phyloP scores from a whole-genome alignment of 2,888 invertebrate species.

The Epicampocera succincta region DNA sequence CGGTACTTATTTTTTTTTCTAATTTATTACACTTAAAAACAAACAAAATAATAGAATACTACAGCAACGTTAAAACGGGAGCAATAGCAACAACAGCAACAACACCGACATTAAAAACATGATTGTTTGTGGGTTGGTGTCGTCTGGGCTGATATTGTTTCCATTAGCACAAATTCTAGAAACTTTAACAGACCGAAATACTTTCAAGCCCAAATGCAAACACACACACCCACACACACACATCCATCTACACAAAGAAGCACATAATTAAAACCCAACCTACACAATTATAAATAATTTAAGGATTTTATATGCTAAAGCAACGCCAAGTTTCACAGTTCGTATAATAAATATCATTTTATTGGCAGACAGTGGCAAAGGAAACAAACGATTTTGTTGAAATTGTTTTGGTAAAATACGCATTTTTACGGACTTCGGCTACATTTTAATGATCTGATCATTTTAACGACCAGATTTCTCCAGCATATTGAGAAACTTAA shows the following conservation, averaged over 20 bases:
- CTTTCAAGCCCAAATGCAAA: too few relatives aligned
- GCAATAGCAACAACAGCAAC: conserved; percentile 20
- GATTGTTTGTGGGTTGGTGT: conserved; percentile 60
- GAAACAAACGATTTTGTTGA: neutral
- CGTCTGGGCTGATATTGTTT: conserved; percentile 49
- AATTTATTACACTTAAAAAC: conserved; percentile 53
- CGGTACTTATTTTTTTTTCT: conserved; percentile 35
- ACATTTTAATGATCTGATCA: too few relatives aligned
- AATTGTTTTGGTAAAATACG: too few relatives aligned
- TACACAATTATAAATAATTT: conserved; percentile 59
- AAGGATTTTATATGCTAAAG: conserved; percentile 36
- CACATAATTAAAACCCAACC: conserved; percentile 39
- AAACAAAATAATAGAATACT: conserved; percentile 20
- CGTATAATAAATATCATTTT: conserved; percentile 38
- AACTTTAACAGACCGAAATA: conserved; percentile 9
- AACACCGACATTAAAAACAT: conserved; percentile 36
- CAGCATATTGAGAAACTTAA: too few relatives aligned
- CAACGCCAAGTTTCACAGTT: conserved; percentile 23
- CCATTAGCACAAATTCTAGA: conserved; percentile 16
- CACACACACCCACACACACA: neutral
- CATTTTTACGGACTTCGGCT: too few relatives aligned
- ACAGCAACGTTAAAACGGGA: conserved; percentile 27
- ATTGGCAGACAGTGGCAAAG: conserved; percentile 34
- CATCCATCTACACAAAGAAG: neutral
- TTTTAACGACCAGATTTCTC: too few relatives aligned